Evolutionary conservation across 2,888 invertebrate genomes (phyloP).

Genomic region (Pseudococcus viburni): DNA sequence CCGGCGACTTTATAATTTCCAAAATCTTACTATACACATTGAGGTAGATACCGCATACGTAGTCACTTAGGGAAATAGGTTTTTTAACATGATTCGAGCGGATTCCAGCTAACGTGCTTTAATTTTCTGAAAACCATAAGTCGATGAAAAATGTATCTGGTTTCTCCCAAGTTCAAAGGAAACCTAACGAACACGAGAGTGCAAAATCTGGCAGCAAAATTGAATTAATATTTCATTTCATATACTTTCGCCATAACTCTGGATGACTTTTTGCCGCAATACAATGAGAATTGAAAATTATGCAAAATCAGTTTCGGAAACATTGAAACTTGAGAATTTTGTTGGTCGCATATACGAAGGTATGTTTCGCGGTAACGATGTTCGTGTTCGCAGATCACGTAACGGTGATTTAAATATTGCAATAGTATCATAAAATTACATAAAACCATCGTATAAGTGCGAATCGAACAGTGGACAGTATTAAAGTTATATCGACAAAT

Average conservation of each 20-base stretch:
- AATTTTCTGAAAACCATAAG: conserved; percentile 2
- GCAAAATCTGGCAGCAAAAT: neutral
- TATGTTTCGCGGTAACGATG: conserved; percentile 10
- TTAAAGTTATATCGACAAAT: neutral
- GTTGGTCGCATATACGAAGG: neutral
- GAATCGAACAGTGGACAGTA: conserved; percentile 32
- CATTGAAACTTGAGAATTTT: conserved; percentile 4
- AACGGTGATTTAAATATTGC: conserved; percentile 47
- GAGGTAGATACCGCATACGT: neutral
- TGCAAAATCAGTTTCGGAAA: conserved; percentile 24
- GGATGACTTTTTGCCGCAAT: neutral
- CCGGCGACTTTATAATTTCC: conserved; percentile 5
- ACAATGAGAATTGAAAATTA: conserved; percentile 15
- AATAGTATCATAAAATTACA: conserved; percentile 32
- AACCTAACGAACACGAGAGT: neutral
- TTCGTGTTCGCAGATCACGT: conserved; percentile 17
- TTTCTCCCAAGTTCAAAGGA: conserved; percentile 11
- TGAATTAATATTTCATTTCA: conserved; percentile 9
- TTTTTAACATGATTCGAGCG: neutral
- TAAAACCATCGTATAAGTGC: neutral
- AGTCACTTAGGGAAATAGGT: neutral
- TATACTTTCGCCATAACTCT: neutral
- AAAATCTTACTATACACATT: conserved; percentile 17
- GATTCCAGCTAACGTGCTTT: neutral
- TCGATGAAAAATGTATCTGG: neutral